Conservation (phyloP, 2,797 vertebrate genomes). For the Tamandua tetradactyla region DNA sequence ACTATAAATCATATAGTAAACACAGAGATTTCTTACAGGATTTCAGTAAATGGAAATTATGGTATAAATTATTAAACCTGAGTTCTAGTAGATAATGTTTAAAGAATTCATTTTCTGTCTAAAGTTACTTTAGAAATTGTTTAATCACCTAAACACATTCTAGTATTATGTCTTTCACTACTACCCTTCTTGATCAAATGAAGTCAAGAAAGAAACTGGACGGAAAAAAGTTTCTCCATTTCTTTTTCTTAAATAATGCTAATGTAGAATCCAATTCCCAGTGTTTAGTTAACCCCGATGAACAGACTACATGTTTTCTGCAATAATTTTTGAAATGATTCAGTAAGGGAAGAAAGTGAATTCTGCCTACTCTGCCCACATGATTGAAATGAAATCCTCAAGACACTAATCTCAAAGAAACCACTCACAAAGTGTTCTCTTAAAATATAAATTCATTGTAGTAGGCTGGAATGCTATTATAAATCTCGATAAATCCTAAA, state of each 20-base stretch:
- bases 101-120: slow-evolving; percentile 55
- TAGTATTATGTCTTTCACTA: background rate
- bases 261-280: background rate
- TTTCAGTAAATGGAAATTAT: background rate
- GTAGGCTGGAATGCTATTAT: slow-evolving; percentile 41
- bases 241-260: slow-evolving; percentile 4
- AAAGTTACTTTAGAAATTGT: slow-evolving; percentile 47
- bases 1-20: background rate
- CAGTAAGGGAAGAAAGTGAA: slow-evolving; percentile 58
- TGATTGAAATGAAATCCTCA: slow-evolving; percentile 56
- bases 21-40: background rate
- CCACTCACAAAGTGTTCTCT: slow-evolving; percentile 44
- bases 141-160: background rate
- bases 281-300: slow-evolving; percentile 12
- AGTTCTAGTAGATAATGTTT: slow-evolving; percentile 28
- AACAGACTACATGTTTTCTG: slow-evolving; percentile 24
- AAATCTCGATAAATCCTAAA: slow-evolving; percentile 55
- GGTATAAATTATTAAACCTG: background rate
- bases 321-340: slow-evolving; percentile 56
- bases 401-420: slow-evolving; percentile 61
- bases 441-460: slow-evolving; percentile 60
- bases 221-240: background rate
- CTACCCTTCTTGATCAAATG: background rate
- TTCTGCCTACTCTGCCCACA: slow-evolving; percentile 63
- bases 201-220: background rate